Conservation (phyloP, 1,140 invertebrate genomes). For the Drosophila pandora region DNA sequence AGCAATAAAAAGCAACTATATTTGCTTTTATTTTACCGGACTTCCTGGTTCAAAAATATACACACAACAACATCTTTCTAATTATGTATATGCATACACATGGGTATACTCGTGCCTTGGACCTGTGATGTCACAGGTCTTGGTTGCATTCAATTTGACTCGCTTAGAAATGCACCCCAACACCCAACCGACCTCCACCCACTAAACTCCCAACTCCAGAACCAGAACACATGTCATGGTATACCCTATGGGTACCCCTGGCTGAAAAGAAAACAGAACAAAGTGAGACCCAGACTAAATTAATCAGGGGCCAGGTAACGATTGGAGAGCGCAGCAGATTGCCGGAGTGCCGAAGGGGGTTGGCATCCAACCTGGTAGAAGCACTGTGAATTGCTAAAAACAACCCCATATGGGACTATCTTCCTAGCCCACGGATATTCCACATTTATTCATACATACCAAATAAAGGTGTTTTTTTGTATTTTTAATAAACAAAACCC, state of each 20-base stretch:
- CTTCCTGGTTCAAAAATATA: constrained; percentile 22
- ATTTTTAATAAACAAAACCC: background rate
- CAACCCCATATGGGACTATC: constrained; percentile 19
- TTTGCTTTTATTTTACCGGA: constrained; percentile 14
- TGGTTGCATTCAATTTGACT: constrained; percentile 43
- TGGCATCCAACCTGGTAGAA: constrained; percentile 14
- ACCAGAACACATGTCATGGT: constrained; percentile 39
- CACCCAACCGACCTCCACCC: constrained; percentile 4
- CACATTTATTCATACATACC: constrained; percentile 1
- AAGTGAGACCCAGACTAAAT: constrained; percentile 48
- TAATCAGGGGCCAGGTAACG: constrained; percentile 43
- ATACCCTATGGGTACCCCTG: constrained; percentile 23
- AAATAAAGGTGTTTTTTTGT: background rate
- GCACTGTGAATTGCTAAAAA: constrained; percentile 6
- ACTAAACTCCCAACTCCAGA: background rate
- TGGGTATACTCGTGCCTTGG: constrained; percentile 8
- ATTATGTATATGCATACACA: constrained; percentile 21
- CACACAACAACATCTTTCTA: constrained; percentile 24
- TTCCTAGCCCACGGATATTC: constrained; percentile 4
- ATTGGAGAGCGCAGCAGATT: constrained; percentile 19
- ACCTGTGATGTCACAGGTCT: constrained; percentile 36
- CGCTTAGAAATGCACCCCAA: constrained; percentile 37
- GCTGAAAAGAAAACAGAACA: constrained; percentile 41
- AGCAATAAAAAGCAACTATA: background rate
- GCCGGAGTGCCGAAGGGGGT: constrained; percentile 24